These are phyloP conservation scores for Eristalinus aeneus DNA, from an alignment of 2,888 invertebrate species.

Conservation along the genomic window DNA sequence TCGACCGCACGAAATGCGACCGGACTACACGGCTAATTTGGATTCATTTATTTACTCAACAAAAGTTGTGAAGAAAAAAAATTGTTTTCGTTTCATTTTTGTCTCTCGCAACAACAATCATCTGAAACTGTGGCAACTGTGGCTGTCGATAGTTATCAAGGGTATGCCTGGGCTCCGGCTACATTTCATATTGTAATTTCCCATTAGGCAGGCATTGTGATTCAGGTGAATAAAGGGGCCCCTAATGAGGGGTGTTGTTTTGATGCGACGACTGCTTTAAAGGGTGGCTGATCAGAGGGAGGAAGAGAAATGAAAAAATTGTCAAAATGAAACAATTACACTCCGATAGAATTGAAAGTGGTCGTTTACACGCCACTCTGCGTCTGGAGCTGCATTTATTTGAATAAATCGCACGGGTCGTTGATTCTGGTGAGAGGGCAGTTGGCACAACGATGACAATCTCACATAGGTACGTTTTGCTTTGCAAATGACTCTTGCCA, in stretches of 20 bases:
- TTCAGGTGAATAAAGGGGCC: background rate
- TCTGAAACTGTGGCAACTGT: background rate
- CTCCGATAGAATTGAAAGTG: constrained; percentile 40
- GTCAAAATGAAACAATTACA: constrained; percentile 8
- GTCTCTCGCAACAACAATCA: background rate
- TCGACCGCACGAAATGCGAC: constrained; percentile 51
- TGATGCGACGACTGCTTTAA: background rate
- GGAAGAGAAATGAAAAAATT: background rate
- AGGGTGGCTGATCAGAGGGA: constrained; percentile 21
- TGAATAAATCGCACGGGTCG: constrained; percentile 50
- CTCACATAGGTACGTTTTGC: background rate
- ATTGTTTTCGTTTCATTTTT: constrained; percentile 14
- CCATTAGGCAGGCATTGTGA: constrained; percentile 47
- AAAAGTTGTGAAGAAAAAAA: constrained; percentile 42
- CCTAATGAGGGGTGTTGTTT: too few species aligned
- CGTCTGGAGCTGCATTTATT: constrained; percentile 17
- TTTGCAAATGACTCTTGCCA: constrained; percentile 17
- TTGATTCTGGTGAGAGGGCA: background rate
- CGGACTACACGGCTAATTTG: constrained; percentile 46
- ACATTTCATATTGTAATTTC: constrained; percentile 62
- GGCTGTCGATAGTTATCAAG: background rate
- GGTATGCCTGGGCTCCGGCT: background rate
- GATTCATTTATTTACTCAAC: constrained; percentile 56
- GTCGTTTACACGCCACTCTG: constrained; percentile 41
- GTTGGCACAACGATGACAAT: background rate